These are phyloP conservation scores for Austrofundulus limnaeus DNA, from an alignment of 2,113 vertebrate genomes.

Conservation along the genomic window DNA sequence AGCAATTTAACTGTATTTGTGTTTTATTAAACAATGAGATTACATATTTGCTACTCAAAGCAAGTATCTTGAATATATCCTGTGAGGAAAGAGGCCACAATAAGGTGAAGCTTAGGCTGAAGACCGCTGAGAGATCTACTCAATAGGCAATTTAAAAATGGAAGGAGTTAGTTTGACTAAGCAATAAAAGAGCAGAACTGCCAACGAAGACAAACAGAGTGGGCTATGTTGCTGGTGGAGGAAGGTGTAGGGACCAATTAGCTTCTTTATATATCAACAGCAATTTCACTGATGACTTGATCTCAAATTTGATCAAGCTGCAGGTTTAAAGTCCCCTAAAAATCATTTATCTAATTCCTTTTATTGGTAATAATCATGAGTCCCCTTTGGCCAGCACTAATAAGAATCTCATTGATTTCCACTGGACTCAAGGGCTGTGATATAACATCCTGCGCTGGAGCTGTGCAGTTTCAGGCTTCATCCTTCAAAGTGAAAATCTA, in stretches of 20 bases:
- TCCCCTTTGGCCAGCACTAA: constrained; percentile 70
- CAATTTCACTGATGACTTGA: constrained; percentile 92
- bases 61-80: constrained; percentile 45
- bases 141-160: constrained; percentile 99
- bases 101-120: constrained; percentile 87
- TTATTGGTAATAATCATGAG: constrained; percentile 86
- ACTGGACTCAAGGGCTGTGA: constrained; percentile 40
- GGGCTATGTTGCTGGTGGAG: constrained; percentile 65
- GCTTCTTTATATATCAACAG: constrained; percentile 97
- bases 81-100: constrained; percentile 71
- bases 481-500: constrained; percentile 5
- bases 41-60: constrained; percentile 18
- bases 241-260: constrained; percentile 86
- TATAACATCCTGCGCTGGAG: constrained; percentile 38
- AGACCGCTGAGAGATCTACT: constrained; percentile 84
- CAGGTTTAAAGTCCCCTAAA: constrained; percentile 79
- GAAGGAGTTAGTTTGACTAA: constrained; percentile 95
- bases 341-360: constrained; percentile 86
- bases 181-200: constrained; percentile 90
- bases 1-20: constrained; percentile 28
- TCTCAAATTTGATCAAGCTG: constrained; percentile 90
- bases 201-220: constrained; percentile 75
- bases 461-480: background rate
- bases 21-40: constrained; percentile 60
- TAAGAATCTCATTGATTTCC: constrained; percentile 78